Percentiles rank a stretch among this genome's conserved stretches.
phyloP scores from a whole-genome alignment of 2,888 invertebrate species.

The Microctonus hyperodae region DNA sequence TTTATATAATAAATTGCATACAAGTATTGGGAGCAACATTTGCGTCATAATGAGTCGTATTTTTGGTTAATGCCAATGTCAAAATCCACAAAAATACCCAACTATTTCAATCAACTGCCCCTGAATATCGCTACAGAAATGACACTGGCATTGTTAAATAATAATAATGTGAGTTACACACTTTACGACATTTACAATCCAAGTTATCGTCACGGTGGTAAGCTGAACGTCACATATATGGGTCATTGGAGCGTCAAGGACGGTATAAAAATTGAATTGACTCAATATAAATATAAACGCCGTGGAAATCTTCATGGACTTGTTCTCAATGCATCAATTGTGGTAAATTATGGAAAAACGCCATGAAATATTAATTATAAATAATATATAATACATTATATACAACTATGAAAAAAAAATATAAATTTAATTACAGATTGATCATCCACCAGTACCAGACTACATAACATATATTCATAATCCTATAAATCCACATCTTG shows the following conservation, averaged over 20 bases:
- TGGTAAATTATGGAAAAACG: conserved; percentile 34
- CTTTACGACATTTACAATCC: conserved; percentile 54
- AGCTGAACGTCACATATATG: conserved; percentile 48
- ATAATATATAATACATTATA: too few species aligned
- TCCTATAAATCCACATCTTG: conserved; percentile 66
- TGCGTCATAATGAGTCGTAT: conserved; percentile 52
- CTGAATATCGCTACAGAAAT: conserved; percentile 51
- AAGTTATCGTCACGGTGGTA: conserved; percentile 49
- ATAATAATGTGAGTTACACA: conserved; percentile 32
- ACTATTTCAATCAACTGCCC: conserved; percentile 41
- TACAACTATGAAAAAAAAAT: too few species aligned
- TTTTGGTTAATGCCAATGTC: conserved; percentile 49
- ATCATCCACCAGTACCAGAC: conserved; percentile 44
- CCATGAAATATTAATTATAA: too few species aligned
- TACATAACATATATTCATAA: conserved; percentile 63
- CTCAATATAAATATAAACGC: conserved; percentile 51
- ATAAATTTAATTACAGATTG: conserved; percentile 38
- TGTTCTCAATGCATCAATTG: conserved; percentile 48
- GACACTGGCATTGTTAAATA: conserved; percentile 39
- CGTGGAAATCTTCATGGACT: conserved; percentile 50
- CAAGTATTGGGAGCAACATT: conserved; percentile 43
- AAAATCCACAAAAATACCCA: conserved; percentile 34
- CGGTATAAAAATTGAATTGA: conserved; percentile 43
- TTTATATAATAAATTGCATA: neutral
- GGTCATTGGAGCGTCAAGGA: conserved; percentile 44